These are phyloP conservation scores for Hormiphora californensis DNA, from an alignment of 37 sponge, comb jelly and placozoan genomes.

Conservation along the genomic window DNA sequence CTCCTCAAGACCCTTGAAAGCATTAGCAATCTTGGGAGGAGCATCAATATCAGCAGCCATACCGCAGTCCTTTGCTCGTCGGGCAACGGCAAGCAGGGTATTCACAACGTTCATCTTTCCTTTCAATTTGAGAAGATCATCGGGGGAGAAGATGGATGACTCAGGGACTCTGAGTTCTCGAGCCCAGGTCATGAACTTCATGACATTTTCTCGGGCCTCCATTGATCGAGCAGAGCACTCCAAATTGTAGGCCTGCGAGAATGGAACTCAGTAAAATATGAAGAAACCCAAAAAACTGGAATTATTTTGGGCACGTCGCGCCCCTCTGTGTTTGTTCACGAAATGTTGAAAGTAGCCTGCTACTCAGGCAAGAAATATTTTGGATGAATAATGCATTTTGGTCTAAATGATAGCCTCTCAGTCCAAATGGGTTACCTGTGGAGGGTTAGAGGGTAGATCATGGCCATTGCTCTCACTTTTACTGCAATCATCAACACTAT, in stretches of 20 bases:
- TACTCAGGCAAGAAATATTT: too few relatives aligned
- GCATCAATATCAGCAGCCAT: constrained; percentile 45
- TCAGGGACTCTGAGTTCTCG: constrained; percentile 4
- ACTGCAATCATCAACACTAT: constrained; percentile 14
- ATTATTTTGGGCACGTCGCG: too few relatives aligned
- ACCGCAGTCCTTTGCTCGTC: constrained; percentile 29
- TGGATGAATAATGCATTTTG: too few relatives aligned
- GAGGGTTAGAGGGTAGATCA: background rate
- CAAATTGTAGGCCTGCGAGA: background rate
- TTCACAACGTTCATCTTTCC: constrained; percentile 38
- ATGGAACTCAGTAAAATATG: too few relatives aligned
- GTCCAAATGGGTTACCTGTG: too few relatives aligned
- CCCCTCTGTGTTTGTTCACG: too few relatives aligned
- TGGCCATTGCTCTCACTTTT: background rate
- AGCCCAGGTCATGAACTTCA: background rate
- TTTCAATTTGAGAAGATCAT: constrained; percentile 18
- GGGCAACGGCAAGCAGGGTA: constrained; percentile 23
- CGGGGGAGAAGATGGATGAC: constrained; percentile 16
- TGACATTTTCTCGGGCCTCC: constrained; percentile 8
- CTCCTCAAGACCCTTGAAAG: constrained; percentile 47
- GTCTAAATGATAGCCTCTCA: too few relatives aligned
- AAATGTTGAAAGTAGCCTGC: too few relatives aligned
- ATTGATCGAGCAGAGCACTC: background rate
- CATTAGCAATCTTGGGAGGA: constrained; percentile 33
- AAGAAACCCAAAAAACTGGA: too few relatives aligned